Evolutionary conservation across 2,888 invertebrate species (phyloP).

Genomic region (Rotaria socialis): DNA sequence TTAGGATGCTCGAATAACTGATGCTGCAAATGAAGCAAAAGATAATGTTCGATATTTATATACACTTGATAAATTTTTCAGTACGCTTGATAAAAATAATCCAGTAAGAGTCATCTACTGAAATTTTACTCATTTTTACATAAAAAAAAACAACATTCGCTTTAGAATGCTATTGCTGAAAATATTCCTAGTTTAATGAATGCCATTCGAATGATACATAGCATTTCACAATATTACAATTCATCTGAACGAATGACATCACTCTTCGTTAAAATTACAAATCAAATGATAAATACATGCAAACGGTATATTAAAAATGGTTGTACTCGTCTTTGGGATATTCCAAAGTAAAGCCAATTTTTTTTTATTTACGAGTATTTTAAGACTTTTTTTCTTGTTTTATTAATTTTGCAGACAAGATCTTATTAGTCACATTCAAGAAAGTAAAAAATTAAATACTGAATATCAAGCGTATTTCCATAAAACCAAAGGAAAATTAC

Average conservation of each 20-base stretch:
- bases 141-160: background rate
- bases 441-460: slow-evolving; percentile 79
- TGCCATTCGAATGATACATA: slow-evolving; percentile 85
- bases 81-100: slow-evolving; percentile 83
- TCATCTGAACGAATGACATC: slow-evolving; percentile 92
- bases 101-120: slow-evolving; percentile 66
- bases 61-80: slow-evolving; percentile 87
- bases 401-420: slow-evolving; percentile 50
- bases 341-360: slow-evolving; percentile 66
- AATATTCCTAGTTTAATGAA: slow-evolving; percentile 82
- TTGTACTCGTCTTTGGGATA: slow-evolving; percentile 79
- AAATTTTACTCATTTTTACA: background rate
- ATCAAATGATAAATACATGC: slow-evolving; percentile 95
- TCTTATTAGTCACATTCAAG: slow-evolving; percentile 73
- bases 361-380: background rate
- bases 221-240: slow-evolving; percentile 90
- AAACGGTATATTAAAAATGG: slow-evolving; percentile 77
- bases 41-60: slow-evolving; percentile 91
- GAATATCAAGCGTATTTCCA: slow-evolving; percentile 73
- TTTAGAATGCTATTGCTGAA: slow-evolving; percentile 75
- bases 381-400: background rate
- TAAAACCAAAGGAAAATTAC: slow-evolving; percentile 69
- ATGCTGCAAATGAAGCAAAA: slow-evolving; percentile 88
- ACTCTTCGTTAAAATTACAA: slow-evolving; percentile 92
- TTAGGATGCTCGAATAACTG: slow-evolving; percentile 80